Conservation (phyloP, 2,888 invertebrate genomes). For the Halictus quadricinctus region DNA sequence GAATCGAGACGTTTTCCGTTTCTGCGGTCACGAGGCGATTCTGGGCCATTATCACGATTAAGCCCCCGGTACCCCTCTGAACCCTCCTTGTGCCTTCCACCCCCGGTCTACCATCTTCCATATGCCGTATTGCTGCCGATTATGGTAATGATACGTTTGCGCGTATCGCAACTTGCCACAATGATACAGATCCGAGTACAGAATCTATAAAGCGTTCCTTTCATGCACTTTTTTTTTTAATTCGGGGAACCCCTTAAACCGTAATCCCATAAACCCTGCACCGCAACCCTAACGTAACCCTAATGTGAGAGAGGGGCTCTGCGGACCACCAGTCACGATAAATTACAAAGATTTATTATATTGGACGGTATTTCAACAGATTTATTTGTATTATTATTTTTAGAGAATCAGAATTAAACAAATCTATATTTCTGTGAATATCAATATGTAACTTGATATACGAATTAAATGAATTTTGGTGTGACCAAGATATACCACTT, state of each 20-base stretch:
- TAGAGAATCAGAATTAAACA: no score
- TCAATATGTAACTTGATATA: no score
- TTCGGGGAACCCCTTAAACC: neutral
- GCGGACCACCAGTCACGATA: neutral
- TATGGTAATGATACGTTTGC: conserved; percentile 81
- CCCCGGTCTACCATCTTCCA: conserved; percentile 67
- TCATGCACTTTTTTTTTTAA: neutral
- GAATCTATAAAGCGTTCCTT: conserved; percentile 31
- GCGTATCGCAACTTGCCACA: conserved; percentile 78
- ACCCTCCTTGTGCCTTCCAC: conserved; percentile 45
- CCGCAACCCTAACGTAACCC: neutral
- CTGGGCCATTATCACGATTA: conserved; percentile 81
- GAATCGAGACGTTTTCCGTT: conserved; percentile 75
- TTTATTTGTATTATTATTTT: no score
- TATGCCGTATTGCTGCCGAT: conserved; percentile 74
- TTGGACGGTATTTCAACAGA: no score
- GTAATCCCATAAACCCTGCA: neutral
- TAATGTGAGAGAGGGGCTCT: neutral
- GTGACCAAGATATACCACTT: no score
- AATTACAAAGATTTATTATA: neutral
- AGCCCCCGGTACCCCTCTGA: conserved; percentile 70
- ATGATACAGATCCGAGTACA: conserved; percentile 76
- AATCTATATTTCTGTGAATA: no score
- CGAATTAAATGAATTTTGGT: no score
- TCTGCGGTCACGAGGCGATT: conserved; percentile 81